A percentile compares a stretch with the other conserved stretches of the same genome.
These are phyloP conservation scores for Vombatus ursinus DNA, from an alignment of 2,113 vertebrate species.

Conservation along the genomic window DNA sequence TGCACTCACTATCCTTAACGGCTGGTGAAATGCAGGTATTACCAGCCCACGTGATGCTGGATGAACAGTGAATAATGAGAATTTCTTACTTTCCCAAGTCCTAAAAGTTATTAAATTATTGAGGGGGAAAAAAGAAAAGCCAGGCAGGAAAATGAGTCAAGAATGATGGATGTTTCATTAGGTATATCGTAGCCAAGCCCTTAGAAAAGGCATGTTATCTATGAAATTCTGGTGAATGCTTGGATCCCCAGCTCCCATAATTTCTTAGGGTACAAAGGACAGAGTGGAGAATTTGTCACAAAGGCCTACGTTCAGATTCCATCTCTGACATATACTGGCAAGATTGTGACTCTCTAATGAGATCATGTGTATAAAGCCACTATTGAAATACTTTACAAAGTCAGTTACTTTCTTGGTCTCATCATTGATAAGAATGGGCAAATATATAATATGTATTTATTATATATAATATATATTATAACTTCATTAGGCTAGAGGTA, in stretches of 20 bases:
- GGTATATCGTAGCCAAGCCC: constrained; percentile 68
- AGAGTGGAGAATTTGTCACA: background rate
- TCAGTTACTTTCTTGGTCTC: constrained; percentile 75
- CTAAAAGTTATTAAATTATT: constrained; percentile 46
- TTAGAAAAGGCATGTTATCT: constrained; percentile 59
- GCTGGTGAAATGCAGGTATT: background rate
- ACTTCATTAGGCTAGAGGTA: background rate
- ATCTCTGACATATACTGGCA: background rate
- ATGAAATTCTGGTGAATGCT: constrained; percentile 73
- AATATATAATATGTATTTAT: background rate
- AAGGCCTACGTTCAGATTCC: background rate
- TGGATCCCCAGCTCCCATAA: constrained; percentile 61
- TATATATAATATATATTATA: background rate
- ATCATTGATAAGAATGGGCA: background rate
- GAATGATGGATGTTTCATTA: constrained; percentile 53
- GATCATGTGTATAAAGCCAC: background rate
- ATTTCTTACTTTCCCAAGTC: constrained; percentile 43
- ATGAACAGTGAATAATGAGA: background rate
- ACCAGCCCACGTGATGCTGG: no score
- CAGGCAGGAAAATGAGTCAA: background rate
- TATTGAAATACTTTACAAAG: background rate
- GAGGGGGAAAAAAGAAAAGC: constrained; percentile 9
- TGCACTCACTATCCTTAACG: no score
- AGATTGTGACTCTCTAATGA: background rate
- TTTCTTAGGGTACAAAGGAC: background rate